Base-by-base conservation (phyloP, 2,888 invertebrate species). In the Pyralis farinalis region DNA sequence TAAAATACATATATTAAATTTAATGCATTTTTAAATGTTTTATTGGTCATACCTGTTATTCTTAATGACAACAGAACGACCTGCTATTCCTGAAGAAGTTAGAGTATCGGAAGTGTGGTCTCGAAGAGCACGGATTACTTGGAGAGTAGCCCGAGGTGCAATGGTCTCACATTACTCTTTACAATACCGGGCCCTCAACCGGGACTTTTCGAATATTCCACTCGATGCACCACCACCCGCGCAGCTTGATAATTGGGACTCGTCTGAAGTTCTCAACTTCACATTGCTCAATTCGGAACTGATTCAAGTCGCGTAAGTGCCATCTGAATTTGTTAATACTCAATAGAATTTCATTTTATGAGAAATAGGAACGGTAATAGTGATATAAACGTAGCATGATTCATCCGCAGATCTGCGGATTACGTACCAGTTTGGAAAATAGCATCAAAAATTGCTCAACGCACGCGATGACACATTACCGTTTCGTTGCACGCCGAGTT, bases 31-130 rank as follows among this genome's bases (percentile, higher is more conserved):
- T n/a, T n/a, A n/a, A n/a, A n/a, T n/a, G n/a, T n/a, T n/a, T n/a
- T n/a, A n/a, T n/a, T n/a, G n/a, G n/a, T n/a, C n/a, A n/a, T n/a
- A n/a, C n/a, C n/a, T n/a, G n/a, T 16, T 16, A 16, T 16, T 16
- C 4, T 16, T 16, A 3, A 4, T 16, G 16, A 39, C n/a, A n/a
- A n/a, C 49, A 88, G 88, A 88, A 53, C 77, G 86, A 0, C 88
- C 88, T 7, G 83, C 72, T 38, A 60, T 75, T 1, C 85, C 87
- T 1, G 88, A 87, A 63, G 88, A 88, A 57, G 81, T 88, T 0
- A 73, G 86, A 5, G 69, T 88, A 49, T 86, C 88, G 1, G 88
- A 88, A 45, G 83, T 88, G 1, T 88, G 86, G 88, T 78, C 88
- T 1, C 75, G 88, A 4, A 68, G 76, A 48, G 85, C 85, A 4